Percentiles rank a stretch among this genome's conserved stretches.
phyloP scores from a whole-genome alignment of 2,113 vertebrate genomes.

The Ctenomys sociabilis region DNA sequence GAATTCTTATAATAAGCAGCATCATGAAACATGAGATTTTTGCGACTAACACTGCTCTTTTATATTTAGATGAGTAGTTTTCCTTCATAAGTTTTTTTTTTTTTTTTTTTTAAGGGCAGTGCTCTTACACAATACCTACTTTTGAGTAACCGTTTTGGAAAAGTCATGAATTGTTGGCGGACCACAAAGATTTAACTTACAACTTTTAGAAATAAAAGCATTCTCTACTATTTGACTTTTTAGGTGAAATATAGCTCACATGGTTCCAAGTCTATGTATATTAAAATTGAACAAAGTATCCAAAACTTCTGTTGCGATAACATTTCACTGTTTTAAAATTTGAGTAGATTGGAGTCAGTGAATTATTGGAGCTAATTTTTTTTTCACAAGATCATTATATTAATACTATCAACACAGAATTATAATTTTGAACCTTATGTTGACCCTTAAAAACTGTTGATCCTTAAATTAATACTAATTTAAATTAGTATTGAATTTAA shows the following conservation, averaged over 20 bases:
- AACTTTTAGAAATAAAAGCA: conserved; percentile 3
- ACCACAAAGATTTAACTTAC: conserved; percentile 28
- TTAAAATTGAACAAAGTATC: neutral
- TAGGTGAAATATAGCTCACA: neutral
- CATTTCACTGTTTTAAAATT: conserved; percentile 38
- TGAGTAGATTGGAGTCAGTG: neutral
- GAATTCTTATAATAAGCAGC: neutral
- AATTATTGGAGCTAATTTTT: neutral
- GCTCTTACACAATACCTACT: neutral
- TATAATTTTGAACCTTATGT: neutral
- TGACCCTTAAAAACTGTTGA: neutral
- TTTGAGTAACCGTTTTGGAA: neutral
- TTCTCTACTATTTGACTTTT: conserved; percentile 16
- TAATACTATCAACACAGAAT: neutral
- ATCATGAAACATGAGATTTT: neutral
- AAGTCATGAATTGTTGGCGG: neutral
- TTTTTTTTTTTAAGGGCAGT: neutral
- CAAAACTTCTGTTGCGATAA: neutral
- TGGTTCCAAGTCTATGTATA: neutral
- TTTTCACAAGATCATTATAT: neutral
- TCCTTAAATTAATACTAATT: neutral
- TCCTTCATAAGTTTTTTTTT: neutral
- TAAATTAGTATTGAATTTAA: neutral
- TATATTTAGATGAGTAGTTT: conserved; percentile 13
- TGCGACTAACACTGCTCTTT: neutral